Evolutionary conservation across 2,113 vertebrate genomes (phyloP).

Genomic region (Mirza zaza): DNA sequence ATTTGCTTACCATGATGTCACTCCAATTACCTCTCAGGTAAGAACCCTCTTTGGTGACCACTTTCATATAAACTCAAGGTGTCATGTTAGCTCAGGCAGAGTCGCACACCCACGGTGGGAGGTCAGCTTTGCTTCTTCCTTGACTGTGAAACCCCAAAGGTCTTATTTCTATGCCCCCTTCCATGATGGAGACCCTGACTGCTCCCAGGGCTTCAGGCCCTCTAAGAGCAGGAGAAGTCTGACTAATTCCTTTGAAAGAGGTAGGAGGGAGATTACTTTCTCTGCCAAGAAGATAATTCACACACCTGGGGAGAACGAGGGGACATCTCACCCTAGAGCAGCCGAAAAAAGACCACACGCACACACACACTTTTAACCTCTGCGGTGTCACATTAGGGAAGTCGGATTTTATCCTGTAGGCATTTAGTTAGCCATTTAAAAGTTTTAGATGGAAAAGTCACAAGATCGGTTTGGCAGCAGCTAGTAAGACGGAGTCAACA

Average conservation of each 20-base stretch:
- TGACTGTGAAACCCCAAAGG: background rate
- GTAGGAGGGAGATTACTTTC: background rate
- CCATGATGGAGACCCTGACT: background rate
- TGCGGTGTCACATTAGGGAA: conserved; percentile 60
- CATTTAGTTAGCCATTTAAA: conserved; percentile 50
- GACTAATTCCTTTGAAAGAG: background rate
- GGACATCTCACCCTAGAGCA: background rate
- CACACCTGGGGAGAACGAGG: background rate
- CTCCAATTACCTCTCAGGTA: background rate
- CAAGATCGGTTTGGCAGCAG: background rate
- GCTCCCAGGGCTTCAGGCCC: background rate
- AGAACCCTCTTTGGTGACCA: background rate
- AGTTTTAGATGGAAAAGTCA: conserved; percentile 42
- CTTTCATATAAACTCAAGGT: background rate
- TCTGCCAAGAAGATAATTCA: background rate
- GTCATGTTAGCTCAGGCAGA: background rate
- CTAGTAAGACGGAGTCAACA: background rate
- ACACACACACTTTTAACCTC: background rate
- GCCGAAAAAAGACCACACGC: background rate
- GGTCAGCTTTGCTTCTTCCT: background rate
- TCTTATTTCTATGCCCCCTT: background rate
- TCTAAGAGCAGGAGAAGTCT: background rate
- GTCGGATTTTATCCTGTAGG: conserved; percentile 20
- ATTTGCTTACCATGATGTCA: background rate
- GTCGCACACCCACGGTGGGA: background rate